A percentile compares a stretch with the other conserved stretches of the same genome.
These are phyloP conservation scores for Pristis pectinata DNA, from an alignment of 2,797 vertebrate species.

Conservation along the genomic window DNA sequence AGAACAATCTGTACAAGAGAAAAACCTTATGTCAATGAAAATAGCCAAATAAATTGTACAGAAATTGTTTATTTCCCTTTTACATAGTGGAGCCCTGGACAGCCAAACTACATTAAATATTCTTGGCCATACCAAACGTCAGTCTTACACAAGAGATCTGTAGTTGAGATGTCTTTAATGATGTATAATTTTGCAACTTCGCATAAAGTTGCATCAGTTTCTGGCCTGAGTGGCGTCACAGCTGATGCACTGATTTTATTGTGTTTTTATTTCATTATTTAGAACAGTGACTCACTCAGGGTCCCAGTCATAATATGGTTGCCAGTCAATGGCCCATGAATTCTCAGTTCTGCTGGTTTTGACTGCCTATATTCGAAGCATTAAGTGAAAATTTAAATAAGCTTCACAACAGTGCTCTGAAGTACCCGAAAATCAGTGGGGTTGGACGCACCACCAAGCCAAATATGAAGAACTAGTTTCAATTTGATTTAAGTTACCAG, in stretches of 20 bases:
- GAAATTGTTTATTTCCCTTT: neutral
- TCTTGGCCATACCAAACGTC: neutral
- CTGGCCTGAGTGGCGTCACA: neutral
- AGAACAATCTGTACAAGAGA: neutral
- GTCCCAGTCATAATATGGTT: neutral
- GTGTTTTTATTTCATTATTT: neutral
- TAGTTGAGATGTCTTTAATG: neutral
- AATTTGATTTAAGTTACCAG: slow-evolving; percentile 2
- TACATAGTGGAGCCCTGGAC: neutral
- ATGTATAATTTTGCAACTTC: neutral
- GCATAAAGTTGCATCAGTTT: neutral
- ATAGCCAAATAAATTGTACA: neutral
- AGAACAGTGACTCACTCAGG: neutral
- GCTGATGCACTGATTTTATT: neutral
- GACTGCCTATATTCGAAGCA: neutral
- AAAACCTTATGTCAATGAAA: neutral
- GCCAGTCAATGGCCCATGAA: neutral
- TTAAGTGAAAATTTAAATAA: neutral
- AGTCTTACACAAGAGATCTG: neutral
- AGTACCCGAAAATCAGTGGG: neutral
- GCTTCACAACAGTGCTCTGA: neutral
- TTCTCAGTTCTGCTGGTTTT: neutral
- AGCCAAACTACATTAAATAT: neutral
- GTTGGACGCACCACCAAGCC: neutral
- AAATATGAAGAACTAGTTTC: neutral